Evolutionary conservation across 1,140 invertebrate genomes (phyloP), one percentile per base, ranked within the genome.

Genomic region (Drosophila sulfurigaster): DNA sequence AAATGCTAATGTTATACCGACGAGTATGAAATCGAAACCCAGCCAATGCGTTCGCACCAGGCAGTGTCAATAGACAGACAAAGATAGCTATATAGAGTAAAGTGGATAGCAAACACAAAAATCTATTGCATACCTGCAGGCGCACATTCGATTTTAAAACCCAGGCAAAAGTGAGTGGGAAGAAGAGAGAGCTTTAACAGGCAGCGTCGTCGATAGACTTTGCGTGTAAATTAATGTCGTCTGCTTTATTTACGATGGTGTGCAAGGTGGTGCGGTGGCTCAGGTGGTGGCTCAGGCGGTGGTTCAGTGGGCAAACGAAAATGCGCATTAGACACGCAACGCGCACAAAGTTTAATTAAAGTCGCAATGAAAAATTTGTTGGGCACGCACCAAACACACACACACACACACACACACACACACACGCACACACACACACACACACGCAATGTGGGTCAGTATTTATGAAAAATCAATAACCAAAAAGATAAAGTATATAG

Each of bases 261-360:
- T 25, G 20, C 20, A 25, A 25, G 20, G 20, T 25, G 20, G 20
- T 25, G 20, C 20, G 16, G 16, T 15, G 30, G 15, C 32, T 56
- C 28, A 32, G 28, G 30, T 56, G 52, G 32, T 54, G 28, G 25
- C 11, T 1, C 8, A 15, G 51, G 20, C 20, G 20, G 20, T 25
- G 35, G 35, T 38, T 38, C 35, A 10, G 10, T 38, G 35, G 35
- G 35, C 35, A 49, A 41, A 69, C 16, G 46, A 60, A 52, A 73
- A 88, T 71, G 81, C 76, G 76, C 76, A 45, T 68, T 59, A 74
- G 73, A 70, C 81, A 85, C 81, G 81, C 54, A 49, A 41, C 28
- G 43, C 43, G 57, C 52, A 45, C 28, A 67, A 82, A 83, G 64
- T 75, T 74, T 88, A 88, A 88, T 88, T 88, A 88, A 88, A 87